Percentiles rank a stretch among this genome's conserved stretches.
Evolutionary conservation across 1,140 invertebrate genomes (phyloP).

Genomic region (Globodera rostochiensis): DNA sequence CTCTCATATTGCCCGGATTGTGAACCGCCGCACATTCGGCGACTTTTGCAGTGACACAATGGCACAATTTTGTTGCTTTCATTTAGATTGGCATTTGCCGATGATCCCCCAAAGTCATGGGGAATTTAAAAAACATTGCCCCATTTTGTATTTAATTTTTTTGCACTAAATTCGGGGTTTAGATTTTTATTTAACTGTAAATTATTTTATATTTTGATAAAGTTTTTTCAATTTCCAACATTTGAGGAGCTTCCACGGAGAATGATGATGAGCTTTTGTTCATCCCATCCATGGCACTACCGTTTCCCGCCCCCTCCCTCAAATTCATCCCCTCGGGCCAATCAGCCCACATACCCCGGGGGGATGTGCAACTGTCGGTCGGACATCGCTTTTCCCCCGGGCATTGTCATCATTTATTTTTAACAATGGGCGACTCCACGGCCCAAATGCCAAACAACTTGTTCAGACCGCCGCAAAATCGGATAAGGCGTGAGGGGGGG

Average conservation of each 20-base stretch:
- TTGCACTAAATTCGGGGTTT: too few species aligned
- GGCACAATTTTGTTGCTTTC: not conserved
- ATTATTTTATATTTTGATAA: too few species aligned
- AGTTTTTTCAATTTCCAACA: too few species aligned
- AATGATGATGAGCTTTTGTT: not conserved
- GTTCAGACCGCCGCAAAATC: not conserved
- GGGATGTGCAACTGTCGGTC: slow-evolving; percentile 5
- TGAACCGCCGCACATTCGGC: not conserved
- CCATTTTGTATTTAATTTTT: too few species aligned
- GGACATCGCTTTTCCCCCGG: slow-evolving; percentile 15
- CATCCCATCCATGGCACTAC: not conserved
- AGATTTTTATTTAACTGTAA: too few species aligned
- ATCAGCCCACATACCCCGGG: not conserved
- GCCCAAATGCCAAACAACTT: slow-evolving; percentile 20
- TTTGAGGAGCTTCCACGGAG: too few species aligned
- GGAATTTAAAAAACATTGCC: too few species aligned
- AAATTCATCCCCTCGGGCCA: slow-evolving; percentile 16
- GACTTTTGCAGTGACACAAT: not conserved
- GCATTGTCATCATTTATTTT: slow-evolving; percentile 31
- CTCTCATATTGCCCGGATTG: not conserved
- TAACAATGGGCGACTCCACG: not conserved
- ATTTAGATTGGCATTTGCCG: not conserved
- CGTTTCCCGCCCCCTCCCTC: not conserved
- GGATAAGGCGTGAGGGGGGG: not conserved
- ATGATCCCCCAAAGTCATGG: too few species aligned